phyloP scores from a whole-genome alignment of 2,113 vertebrate species.

The Ptilonorhynchus violaceus region DNA sequence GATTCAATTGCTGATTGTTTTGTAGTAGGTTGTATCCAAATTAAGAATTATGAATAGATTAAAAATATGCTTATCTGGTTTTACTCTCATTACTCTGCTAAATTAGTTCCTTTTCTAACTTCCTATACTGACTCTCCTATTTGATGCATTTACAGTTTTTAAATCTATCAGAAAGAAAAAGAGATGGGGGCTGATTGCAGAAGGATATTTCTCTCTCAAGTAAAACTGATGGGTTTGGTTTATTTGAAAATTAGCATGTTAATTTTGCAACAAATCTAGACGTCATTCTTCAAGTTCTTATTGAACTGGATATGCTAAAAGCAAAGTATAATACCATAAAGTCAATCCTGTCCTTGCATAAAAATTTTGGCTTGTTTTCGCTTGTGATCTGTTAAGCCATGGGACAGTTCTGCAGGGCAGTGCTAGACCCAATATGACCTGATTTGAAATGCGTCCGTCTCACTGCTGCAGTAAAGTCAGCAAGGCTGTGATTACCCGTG shows the following conservation, averaged over 20 bases:
- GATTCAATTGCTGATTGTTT: background rate
- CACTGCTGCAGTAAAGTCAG: background rate
- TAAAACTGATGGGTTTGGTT: background rate
- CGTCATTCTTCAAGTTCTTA: background rate
- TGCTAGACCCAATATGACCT: background rate
- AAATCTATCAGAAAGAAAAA: background rate
- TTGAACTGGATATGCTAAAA: background rate
- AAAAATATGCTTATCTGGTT: background rate
- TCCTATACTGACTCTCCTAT: background rate
- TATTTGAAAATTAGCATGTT: background rate
- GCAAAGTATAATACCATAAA: background rate
- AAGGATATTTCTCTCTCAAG: background rate
- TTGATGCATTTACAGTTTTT: background rate
- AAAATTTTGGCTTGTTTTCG: background rate
- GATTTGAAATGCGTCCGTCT: background rate
- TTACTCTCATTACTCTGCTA: background rate
- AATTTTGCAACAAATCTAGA: background rate
- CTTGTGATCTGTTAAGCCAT: background rate
- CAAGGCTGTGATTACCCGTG: background rate
- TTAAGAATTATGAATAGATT: background rate
- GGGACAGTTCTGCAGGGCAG: background rate
- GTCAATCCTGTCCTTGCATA: background rate
- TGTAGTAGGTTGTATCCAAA: background rate
- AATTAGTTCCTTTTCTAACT: background rate
- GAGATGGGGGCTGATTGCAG: background rate